Evolutionary conservation across 2,113 vertebrate species (phyloP), one percentile per base, ranked within the genome.

Genomic region (Stigmatopora argus): DNA sequence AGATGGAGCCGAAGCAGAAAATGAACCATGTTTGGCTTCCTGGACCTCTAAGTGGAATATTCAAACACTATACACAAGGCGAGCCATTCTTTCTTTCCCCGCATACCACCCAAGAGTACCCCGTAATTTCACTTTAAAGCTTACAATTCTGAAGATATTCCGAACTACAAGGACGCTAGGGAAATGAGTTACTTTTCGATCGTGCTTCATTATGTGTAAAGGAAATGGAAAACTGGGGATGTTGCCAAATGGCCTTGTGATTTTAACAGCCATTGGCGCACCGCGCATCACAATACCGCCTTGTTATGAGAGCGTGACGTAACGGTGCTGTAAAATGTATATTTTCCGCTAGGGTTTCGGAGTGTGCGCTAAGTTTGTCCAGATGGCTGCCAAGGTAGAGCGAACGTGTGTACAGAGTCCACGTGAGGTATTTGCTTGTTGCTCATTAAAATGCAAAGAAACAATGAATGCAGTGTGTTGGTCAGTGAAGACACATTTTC

Each of bases 171-270:
- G 72, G 76, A 79, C 83, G 79, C 78, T 62, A 68, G 83, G 82
- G 80, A 71, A 83, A 82, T 86, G 78, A 77, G 80, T 83, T 83
- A 70, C 79, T 46, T 70, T 74, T 78, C 78, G 83, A 89, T 84
- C 79, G 47, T 71, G 80, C 71, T 77, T 89, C 82, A 81, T 87
- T 86, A 87, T n/a, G 18, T 64, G 82, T 58, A 64, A 81, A 82
- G 84, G 85, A 89, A 89, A 81, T 86, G 84, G 82, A 89, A 88
- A 88, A 75, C 74, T 72, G 60, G 47, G 12, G 55, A 13, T 72
- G 84, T n/a, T 23, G 59, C 88, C 86, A 87, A 87, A 85, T 64
- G 71, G 69, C 83, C 73, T 75, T 76, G 76, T 80, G 80, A 85
- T 79, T 87, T 81, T 79, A 83, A 82, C 73, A 80, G 85, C 77